Evolutionary conservation across 2,113 vertebrate genomes (phyloP).

Genomic region (Ceyx margarethae): DNA sequence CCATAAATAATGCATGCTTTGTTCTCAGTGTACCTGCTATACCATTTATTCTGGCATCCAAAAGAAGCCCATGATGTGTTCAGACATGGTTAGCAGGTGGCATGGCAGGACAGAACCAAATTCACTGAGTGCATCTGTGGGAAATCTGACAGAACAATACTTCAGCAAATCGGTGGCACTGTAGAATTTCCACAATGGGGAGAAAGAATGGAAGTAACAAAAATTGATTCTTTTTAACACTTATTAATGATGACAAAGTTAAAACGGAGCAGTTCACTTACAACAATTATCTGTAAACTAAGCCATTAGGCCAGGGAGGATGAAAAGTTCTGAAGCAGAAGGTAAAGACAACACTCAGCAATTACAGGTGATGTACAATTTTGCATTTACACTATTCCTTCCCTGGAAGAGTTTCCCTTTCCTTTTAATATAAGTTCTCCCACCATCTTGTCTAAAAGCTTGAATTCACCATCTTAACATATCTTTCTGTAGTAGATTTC

Average conservation of each 20-base stretch:
- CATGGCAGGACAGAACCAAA: background rate
- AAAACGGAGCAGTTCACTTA: background rate
- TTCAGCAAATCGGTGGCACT: background rate
- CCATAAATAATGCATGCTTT: constrained; percentile 4
- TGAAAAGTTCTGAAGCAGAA: background rate
- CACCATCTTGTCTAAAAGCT: background rate
- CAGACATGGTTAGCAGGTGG: background rate
- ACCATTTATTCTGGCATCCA: background rate
- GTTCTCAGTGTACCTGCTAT: background rate
- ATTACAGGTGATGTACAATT: background rate
- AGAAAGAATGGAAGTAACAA: background rate
- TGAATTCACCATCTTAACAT: background rate
- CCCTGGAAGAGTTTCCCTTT: background rate
- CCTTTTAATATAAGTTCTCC: background rate
- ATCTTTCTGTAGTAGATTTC: background rate
- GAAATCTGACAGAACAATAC: background rate
- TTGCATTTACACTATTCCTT: background rate
- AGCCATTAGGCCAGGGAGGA: background rate
- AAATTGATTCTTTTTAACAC: background rate
- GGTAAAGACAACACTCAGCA: background rate
- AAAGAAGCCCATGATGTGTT: rapidly evolving
- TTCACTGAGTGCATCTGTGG: background rate
- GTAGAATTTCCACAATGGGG: background rate
- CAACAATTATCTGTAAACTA: background rate
- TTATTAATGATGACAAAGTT: background rate